phyloP scores from a whole-genome alignment of 2,797 vertebrate genomes.

The Tympanoctomys barrerae region DNA sequence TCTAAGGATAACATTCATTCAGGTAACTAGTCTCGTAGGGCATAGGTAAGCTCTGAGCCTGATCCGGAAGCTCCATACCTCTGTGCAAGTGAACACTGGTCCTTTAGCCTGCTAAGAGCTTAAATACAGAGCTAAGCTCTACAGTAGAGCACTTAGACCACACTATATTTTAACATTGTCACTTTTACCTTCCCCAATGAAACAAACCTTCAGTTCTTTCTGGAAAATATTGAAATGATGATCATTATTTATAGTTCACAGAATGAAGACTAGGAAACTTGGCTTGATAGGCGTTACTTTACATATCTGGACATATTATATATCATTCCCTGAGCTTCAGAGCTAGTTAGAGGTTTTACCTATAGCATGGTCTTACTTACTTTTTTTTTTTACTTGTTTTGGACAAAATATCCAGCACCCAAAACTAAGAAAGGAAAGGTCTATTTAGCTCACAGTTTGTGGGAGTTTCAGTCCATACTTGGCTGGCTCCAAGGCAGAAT shows the following conservation, averaged over 20 bases:
- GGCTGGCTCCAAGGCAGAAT: no score
- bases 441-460: no score
- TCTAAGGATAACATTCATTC: not conserved
- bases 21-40: not conserved
- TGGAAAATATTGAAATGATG: not conserved
- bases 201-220: not conserved
- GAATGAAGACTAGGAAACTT: not conserved
- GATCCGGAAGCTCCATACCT: rapidly evolving
- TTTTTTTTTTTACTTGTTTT: no score
- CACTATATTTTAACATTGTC: not conserved
- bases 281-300: not conserved
- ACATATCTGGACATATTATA: not conserved
- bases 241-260: not conserved
- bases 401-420: no score
- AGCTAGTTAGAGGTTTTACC: not conserved
- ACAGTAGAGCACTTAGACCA: rapidly evolving
- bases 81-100: not conserved
- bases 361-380: not conserved
- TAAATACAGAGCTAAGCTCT: not conserved
- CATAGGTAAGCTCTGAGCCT: not conserved
- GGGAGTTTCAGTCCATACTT: no score
- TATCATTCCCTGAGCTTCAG: not conserved
- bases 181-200: not conserved
- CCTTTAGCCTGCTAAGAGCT: not conserved
- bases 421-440: no score